Conservation (phyloP, 2,113 vertebrate genomes). For the Phainopepla nitens region DNA sequence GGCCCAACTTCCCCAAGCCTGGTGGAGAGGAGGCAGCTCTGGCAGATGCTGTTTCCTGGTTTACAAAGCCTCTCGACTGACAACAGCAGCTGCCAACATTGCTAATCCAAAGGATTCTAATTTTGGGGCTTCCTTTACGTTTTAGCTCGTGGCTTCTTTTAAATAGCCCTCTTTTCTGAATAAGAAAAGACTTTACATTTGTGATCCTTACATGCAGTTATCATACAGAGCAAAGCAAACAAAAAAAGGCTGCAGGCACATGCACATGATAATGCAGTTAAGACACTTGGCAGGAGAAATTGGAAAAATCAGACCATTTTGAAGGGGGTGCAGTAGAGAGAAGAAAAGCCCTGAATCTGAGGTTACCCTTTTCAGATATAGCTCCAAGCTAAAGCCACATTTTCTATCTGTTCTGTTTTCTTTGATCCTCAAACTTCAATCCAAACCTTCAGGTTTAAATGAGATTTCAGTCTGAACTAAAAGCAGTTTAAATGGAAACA, state of each 20-base stretch:
- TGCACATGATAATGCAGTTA: background rate
- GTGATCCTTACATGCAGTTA: background rate
- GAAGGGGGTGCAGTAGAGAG: background rate
- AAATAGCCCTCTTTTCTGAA: background rate
- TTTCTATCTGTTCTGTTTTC: background rate
- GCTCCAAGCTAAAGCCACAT: slow-evolving; percentile 31
- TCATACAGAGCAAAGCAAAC: background rate
- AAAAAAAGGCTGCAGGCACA: background rate
- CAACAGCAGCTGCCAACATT: background rate
- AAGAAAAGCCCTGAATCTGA: background rate
- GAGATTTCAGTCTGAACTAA: slow-evolving; percentile 51
- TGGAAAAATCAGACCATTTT: background rate
- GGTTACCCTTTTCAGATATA: slow-evolving; percentile 14
- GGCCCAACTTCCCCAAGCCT: background rate
- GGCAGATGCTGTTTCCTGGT: background rate
- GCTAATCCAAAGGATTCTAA: background rate
- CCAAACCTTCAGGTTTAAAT: slow-evolving; percentile 39
- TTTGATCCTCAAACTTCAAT: slow-evolving; percentile 57
- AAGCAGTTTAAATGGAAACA: slow-evolving; percentile 42
- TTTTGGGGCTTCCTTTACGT: background rate
- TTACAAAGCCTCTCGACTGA: background rate
- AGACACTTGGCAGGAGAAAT: background rate
- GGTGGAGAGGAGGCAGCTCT: background rate
- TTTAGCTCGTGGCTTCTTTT: background rate
- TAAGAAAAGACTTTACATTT: background rate